Evolutionary conservation across 2,888 invertebrate genomes (phyloP).

Genomic region (Lepas anatifera): DNA sequence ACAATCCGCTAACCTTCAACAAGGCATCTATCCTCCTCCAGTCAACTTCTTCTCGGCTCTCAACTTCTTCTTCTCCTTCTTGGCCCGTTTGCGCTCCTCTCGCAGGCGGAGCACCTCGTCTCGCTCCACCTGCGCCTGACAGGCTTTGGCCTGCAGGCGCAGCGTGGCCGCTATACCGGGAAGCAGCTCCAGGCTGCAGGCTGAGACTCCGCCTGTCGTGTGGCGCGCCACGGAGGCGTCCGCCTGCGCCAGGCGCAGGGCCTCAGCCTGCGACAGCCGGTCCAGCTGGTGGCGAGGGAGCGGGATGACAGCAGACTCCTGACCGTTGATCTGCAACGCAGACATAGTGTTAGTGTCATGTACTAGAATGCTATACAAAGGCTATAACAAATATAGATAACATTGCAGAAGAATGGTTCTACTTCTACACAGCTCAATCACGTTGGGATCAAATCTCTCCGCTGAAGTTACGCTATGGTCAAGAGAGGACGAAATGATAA

Average conservation of each 20-base stretch:
- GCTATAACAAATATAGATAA: too few species aligned
- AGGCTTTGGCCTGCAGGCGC: neutral
- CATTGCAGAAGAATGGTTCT: too few species aligned
- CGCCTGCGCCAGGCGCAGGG: neutral
- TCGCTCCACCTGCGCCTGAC: neutral
- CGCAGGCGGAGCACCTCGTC: neutral
- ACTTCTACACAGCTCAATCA: too few species aligned
- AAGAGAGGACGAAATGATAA: too few species aligned
- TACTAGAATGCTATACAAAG: too few species aligned
- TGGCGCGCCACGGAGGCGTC: neutral
- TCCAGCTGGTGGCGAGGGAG: constrained; percentile 6
- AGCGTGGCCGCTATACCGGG: neutral
- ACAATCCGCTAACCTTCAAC: too few species aligned
- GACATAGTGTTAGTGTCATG: too few species aligned
- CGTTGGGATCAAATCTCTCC: too few species aligned
- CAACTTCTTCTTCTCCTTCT: neutral
- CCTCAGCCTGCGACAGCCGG: constrained; percentile 16
- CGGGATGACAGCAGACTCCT: neutral
- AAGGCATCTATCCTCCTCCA: too few species aligned
- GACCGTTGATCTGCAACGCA: neutral
- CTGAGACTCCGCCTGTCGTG: neutral
- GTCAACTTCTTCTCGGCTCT: neutral
- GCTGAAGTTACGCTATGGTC: too few species aligned
- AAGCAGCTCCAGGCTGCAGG: neutral
- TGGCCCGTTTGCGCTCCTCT: neutral